These are phyloP conservation scores for Drosophila paracracens DNA, from an alignment of 2,888 invertebrate species.

Conservation along the genomic window DNA sequence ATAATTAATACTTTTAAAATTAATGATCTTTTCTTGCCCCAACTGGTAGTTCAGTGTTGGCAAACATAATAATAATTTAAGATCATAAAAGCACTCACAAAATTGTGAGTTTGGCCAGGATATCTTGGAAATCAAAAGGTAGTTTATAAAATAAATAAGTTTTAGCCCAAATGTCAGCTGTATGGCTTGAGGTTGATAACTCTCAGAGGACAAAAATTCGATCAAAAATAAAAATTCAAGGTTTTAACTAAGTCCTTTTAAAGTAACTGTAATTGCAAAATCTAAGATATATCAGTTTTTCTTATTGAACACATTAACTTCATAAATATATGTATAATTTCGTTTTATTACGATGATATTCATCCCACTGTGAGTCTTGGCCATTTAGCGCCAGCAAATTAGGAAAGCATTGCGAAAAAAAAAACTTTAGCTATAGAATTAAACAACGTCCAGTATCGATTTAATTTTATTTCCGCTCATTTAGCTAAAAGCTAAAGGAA, in stretches of 20 bases:
- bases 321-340: conserved; percentile 1
- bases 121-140: neutral
- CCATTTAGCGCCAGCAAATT: conserved; percentile 47
- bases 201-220: neutral
- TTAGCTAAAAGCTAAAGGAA: conserved; percentile 80
- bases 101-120: neutral
- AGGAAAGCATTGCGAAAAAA: conserved; percentile 38
- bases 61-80: neutral
- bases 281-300: neutral
- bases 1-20: neutral
- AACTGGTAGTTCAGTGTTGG: neutral
- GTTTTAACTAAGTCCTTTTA: neutral
- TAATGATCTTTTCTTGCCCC: neutral
- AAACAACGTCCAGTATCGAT: conserved; percentile 78
- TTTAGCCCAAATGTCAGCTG: neutral
- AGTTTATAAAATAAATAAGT: neutral
- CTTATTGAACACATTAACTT: neutral
- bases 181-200: neutral
- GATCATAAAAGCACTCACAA: rapidly evolving
- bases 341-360: neutral
- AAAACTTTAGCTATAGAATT: conserved; percentile 70
- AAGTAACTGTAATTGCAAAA: neutral
- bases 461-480: conserved; percentile 83
- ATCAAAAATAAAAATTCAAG: neutral
- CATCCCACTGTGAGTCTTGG: conserved; percentile 42